A percentile compares a stretch with the other conserved stretches of the same genome.
These are phyloP conservation scores for Microcebus murinus DNA, from an alignment of 2,113 vertebrate genomes.

Conservation along the genomic window DNA sequence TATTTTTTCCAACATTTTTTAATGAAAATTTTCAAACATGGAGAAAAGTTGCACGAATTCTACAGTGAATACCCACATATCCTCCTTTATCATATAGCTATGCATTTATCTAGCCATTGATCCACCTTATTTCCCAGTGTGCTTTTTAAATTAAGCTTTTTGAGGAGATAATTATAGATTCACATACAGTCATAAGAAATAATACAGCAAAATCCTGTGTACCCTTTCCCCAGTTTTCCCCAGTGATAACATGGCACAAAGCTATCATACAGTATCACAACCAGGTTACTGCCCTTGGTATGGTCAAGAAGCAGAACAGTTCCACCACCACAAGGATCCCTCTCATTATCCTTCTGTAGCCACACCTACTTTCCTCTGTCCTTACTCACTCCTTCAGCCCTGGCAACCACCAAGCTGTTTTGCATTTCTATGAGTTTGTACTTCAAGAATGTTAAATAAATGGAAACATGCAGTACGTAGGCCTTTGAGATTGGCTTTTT, in stretches of 20 bases:
- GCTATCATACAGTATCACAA: not conserved
- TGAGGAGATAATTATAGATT: not conserved
- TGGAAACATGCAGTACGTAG: not conserved
- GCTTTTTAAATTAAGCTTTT: not conserved
- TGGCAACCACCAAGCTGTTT: not conserved
- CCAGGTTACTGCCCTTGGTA: accelerated
- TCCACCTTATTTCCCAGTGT: not conserved
- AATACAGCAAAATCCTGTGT: not conserved
- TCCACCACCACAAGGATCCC: not conserved
- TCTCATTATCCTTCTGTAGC: not conserved
- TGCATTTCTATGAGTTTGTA: not conserved
- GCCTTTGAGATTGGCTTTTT: not conserved
- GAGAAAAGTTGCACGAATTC: not conserved
- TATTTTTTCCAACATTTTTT: not conserved
- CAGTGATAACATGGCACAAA: not conserved
- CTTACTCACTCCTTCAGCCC: not conserved
- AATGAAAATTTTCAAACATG: not conserved
- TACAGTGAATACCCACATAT: not conserved
- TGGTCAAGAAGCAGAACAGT: not conserved
- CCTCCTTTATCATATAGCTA: not conserved
- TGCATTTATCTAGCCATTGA: not conserved
- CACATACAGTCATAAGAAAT: not conserved
- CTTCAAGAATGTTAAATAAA: not conserved
- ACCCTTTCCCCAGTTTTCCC: not conserved
- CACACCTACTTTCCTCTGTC: not conserved